Evolutionary conservation across 2,113 vertebrate genomes (phyloP).

Genomic region (Xenopus laevis): DNA sequence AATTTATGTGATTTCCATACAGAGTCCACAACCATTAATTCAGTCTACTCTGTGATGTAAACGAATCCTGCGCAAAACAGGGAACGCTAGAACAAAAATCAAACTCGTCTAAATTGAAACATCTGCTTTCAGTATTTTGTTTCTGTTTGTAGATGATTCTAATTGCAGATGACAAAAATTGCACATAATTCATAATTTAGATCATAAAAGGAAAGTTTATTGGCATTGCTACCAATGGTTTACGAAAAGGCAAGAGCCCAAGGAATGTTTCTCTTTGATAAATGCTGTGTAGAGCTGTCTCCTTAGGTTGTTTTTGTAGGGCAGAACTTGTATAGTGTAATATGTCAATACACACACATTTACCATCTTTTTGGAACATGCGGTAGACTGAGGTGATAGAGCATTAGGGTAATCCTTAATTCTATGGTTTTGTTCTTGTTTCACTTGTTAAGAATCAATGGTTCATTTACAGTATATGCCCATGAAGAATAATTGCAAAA

Average conservation of each 20-base stretch:
- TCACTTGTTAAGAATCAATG: too few relatives aligned
- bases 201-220: not conserved
- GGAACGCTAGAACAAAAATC: constrained; percentile 10
- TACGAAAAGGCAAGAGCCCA: constrained; percentile 46
- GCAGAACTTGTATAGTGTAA: too few relatives aligned
- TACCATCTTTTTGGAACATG: too few relatives aligned
- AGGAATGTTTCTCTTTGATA: constrained; percentile 44
- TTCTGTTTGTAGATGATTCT: constrained; percentile 7
- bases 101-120: not conserved
- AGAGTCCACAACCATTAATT: not conserved
- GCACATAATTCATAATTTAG: constrained; percentile 8
- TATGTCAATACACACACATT: too few relatives aligned
- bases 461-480: too few relatives aligned
- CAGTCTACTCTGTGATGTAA: constrained; percentile 23
- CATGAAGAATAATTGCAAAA: too few relatives aligned
- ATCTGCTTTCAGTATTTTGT: constrained; percentile 20
- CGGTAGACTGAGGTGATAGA: too few relatives aligned
- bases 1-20: constrained; percentile 7
- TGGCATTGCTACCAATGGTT: not conserved
- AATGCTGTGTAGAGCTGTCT: too few relatives aligned
- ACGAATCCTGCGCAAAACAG: constrained; percentile 17
- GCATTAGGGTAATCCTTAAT: too few relatives aligned
- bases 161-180: constrained; percentile 25
- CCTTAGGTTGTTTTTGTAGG: too few relatives aligned
- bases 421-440: too few relatives aligned